phyloP scores from a whole-genome alignment of 2,888 invertebrate species.

The Rotaria magnacalcarata region DNA sequence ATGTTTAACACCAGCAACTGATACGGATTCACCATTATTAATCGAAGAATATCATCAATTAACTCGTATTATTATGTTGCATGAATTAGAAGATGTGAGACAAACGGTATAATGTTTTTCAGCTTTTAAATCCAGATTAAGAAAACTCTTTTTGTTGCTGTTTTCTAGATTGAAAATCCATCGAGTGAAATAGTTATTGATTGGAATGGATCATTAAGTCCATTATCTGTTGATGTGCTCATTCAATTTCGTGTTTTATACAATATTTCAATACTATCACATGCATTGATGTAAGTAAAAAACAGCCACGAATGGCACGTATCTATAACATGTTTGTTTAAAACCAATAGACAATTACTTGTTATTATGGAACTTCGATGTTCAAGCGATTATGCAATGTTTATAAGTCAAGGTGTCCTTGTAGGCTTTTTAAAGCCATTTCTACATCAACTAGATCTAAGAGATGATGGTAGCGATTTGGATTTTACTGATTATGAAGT shows the following conservation, averaged over 20 bases:
- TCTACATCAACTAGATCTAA: neutral
- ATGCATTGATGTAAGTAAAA: neutral
- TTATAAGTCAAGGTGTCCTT: conserved; percentile 20
- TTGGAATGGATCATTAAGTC: neutral
- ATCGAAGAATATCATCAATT: conserved; percentile 36
- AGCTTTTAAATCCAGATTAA: neutral
- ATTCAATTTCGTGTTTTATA: conserved; percentile 19
- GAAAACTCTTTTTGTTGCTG: neutral
- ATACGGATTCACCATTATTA: conserved; percentile 6
- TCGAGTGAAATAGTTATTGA: neutral
- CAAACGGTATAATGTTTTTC: neutral
- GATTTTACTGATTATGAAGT: conserved; percentile 34
- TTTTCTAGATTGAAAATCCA: neutral
- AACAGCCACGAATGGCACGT: neutral
- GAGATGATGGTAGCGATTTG: neutral
- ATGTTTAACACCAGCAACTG: neutral
- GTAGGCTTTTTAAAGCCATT: neutral
- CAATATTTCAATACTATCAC: neutral
- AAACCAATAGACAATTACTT: neutral
- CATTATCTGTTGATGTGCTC: neutral
- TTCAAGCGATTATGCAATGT: neutral
- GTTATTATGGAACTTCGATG: conserved; percentile 35
- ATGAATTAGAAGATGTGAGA: conserved; percentile 20
- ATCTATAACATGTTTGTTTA: neutral
- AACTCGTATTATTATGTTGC: neutral